Conservation (phyloP, 2,888 invertebrate species). For the Drosophila imparisetae region DNA sequence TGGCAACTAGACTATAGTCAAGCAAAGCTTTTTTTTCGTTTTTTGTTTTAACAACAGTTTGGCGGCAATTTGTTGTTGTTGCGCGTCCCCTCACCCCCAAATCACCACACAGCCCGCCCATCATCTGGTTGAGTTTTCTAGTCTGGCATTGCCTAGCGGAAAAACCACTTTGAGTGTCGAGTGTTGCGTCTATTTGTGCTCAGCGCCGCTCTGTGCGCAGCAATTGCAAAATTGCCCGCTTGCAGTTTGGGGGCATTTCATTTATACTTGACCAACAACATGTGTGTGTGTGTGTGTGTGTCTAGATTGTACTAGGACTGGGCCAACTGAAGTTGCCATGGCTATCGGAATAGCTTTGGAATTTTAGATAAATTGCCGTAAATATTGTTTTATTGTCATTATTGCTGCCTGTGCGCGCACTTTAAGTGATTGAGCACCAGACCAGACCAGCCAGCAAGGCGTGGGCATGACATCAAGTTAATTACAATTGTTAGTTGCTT, state of each 20-base stretch:
- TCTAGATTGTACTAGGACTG: conserved; percentile 1
- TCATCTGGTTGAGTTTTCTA: conserved; percentile 1
- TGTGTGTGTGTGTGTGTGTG: not conserved
- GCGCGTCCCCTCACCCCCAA: not conserved
- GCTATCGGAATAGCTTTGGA: conserved; percentile 7
- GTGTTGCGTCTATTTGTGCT: conserved; percentile 47
- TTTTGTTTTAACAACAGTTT: conserved; percentile 51
- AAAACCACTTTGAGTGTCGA: conserved; percentile 53
- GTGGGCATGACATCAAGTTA: conserved; percentile 1
- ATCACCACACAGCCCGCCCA: not conserved
- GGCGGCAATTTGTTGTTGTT: conserved; percentile 37
- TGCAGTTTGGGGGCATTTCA: conserved; percentile 29
- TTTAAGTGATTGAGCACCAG: conserved; percentile 1
- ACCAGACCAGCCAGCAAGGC: not conserved
- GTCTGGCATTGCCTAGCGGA: conserved; percentile 41
- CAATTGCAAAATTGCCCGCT: conserved; percentile 50
- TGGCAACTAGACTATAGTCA: conserved; percentile 49
- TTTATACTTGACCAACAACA: conserved; percentile 8
- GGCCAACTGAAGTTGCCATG: conserved; percentile 18
- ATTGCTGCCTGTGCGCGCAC: not conserved
- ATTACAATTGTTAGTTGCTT: conserved; percentile 2
- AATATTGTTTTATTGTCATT: conserved; percentile 14
- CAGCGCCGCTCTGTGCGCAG: conserved; percentile 15
- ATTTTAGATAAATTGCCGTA: conserved; percentile 21
- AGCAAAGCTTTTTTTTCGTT: conserved; percentile 6